These are phyloP conservation scores for Lasioglossum figueresi DNA, from an alignment of 2,888 invertebrate species.

Conservation along the genomic window DNA sequence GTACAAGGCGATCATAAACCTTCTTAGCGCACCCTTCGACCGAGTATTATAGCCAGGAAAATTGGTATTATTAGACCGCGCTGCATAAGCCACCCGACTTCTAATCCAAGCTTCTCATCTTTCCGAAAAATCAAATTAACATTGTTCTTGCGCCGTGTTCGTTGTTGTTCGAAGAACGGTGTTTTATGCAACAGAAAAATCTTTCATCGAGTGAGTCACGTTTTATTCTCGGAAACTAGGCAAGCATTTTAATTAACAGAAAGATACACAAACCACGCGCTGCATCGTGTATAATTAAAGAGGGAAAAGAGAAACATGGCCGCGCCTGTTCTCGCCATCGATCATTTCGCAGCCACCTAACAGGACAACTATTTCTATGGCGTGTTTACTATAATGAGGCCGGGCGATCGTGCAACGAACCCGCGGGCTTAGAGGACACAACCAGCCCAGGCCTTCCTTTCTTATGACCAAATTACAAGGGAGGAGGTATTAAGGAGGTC, in stretches of 20 bases:
- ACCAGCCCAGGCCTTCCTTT: constrained; percentile 57
- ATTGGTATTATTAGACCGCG: constrained; percentile 3
- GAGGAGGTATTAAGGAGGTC: constrained; percentile 54
- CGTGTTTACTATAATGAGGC: constrained; percentile 58
- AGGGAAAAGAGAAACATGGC: constrained; percentile 29
- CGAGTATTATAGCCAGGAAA: neutral
- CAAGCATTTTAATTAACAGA: constrained; percentile 17
- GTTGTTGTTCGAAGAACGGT: neutral
- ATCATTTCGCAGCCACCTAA: constrained; percentile 49
- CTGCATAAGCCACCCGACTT: neutral
- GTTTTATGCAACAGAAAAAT: neutral
- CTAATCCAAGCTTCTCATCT: neutral
- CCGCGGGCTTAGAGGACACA: constrained; percentile 48
- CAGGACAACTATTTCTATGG: constrained; percentile 54
- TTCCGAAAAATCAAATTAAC: neutral
- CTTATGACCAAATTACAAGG: constrained; percentile 59
- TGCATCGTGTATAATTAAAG: constrained; percentile 21
- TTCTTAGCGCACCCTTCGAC: neutral
- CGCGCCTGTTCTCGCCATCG: constrained; percentile 35
- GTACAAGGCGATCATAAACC: constrained; percentile 7
- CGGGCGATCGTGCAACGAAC: constrained; percentile 57
- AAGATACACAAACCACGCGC: constrained; percentile 8
- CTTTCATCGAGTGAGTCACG: neutral
- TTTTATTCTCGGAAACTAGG: neutral
- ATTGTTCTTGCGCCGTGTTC: neutral